phyloP scores from a whole-genome alignment of 2,888 invertebrate species.

The Galerucella calmariensis region DNA sequence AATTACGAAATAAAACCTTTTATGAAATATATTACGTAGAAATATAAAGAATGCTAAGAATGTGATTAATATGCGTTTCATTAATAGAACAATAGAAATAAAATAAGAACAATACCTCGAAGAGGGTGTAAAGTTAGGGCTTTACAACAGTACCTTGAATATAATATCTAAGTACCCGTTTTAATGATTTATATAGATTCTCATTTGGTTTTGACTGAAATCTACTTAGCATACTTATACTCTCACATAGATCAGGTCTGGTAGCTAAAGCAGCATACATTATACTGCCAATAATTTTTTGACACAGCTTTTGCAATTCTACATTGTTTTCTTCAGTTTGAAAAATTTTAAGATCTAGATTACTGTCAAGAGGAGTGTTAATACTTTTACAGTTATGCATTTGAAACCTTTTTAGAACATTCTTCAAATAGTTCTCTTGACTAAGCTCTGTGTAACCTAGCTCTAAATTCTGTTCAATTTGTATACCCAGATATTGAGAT shows the following conservation, averaged over 20 bases:
- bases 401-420: neutral
- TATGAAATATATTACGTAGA: no score
- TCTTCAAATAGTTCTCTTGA: neutral
- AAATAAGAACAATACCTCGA: no score
- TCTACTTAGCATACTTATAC: neutral
- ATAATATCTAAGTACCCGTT: conserved; percentile 3
- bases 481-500: neutral
- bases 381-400: conserved; percentile 7
- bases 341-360: no score
- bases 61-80: no score
- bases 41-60: no score
- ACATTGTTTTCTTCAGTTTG: neutral
- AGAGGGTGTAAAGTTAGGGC: no score
- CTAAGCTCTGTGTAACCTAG: conserved; percentile 3
- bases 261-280: neutral
- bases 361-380: neutral
- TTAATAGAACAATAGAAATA: no score
- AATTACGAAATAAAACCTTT: no score
- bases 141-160: no score
- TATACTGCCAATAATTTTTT: no score
- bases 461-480: neutral
- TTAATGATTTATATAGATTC: neutral
- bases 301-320: no score
- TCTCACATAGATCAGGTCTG: neutral
- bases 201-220: neutral